Evolutionary conservation across 2,888 invertebrate species (phyloP).

Genomic region (Ornithoptera alexandrae): DNA sequence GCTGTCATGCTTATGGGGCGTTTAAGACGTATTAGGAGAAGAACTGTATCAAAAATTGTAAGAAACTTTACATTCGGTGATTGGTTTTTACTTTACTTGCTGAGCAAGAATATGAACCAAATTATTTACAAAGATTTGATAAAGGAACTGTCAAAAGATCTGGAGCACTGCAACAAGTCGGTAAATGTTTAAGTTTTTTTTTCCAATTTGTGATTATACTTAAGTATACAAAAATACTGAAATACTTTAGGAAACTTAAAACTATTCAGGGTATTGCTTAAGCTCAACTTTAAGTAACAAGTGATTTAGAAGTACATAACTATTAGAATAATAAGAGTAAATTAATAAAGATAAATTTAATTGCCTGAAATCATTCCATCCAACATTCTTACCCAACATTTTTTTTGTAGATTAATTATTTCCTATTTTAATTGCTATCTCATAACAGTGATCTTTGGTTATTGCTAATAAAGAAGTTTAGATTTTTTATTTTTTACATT

Average conservation of each 20-base stretch:
- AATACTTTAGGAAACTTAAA: neutral
- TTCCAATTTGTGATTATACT: neutral
- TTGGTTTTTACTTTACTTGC: constrained; percentile 87
- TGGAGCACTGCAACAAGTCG: constrained; percentile 49
- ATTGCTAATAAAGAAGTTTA: neutral
- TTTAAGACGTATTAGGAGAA: constrained; percentile 75
- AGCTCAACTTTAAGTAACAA: constrained; percentile 15
- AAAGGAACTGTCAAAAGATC: constrained; percentile 69
- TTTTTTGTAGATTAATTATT: too few species aligned
- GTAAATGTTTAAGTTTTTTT: constrained; percentile 48
- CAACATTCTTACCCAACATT: neutral
- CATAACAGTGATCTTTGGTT: neutral
- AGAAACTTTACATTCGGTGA: constrained; percentile 83
- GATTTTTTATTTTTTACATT: neutral
- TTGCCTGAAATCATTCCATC: neutral
- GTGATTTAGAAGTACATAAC: constrained; percentile 13
- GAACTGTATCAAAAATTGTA: constrained; percentile 75
- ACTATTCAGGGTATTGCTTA: constrained; percentile 13
- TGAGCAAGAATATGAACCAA: constrained; percentile 88
- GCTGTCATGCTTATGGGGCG: constrained; percentile 82
- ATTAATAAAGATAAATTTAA: constrained; percentile 14
- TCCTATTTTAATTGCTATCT: neutral
- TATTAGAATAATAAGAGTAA: neutral
- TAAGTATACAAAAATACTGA: constrained; percentile 2
- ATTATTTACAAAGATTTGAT: constrained; percentile 83